These are phyloP conservation scores for Aldrovandia affinis DNA, from an alignment of 2,797 vertebrate genomes.

Conservation along the genomic window DNA sequence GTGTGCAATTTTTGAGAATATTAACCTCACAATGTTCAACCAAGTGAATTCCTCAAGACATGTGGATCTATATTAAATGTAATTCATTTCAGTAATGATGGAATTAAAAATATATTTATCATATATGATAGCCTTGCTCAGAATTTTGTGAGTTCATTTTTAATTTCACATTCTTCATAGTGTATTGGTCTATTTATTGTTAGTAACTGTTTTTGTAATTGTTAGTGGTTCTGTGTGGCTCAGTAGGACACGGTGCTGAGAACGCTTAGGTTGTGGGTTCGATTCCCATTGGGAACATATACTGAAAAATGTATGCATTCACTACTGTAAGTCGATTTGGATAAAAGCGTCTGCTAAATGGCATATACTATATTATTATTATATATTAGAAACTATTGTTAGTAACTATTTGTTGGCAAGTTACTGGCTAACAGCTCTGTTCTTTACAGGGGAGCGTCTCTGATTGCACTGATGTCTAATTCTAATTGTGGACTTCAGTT, in stretches of 20 bases:
- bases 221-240: too few species aligned
- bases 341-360: too few species aligned
- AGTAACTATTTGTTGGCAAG: not conserved
- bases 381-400: too few species aligned
- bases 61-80: not conserved
- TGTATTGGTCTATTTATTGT: too few species aligned
- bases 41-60: not conserved
- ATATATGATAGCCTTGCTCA: not conserved
- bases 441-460: not conserved
- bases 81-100: not conserved
- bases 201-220: too few species aligned
- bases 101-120: not conserved
- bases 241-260: too few species aligned
- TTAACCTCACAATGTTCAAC: too few species aligned
- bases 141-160: not conserved
- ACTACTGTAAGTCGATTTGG: too few species aligned
- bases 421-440: not conserved
- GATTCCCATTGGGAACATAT: too few species aligned
- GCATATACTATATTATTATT: too few species aligned
- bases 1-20: not conserved
- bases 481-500: not conserved
- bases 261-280: too few species aligned
- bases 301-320: too few species aligned
- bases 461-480: not conserved
- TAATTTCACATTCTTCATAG: not conserved